Percentiles rank a stretch among this genome's conserved stretches.
These are phyloP conservation scores for Euwallacea fornicatus DNA, from an alignment of 1,140 invertebrate genomes.

Conservation along the genomic window DNA sequence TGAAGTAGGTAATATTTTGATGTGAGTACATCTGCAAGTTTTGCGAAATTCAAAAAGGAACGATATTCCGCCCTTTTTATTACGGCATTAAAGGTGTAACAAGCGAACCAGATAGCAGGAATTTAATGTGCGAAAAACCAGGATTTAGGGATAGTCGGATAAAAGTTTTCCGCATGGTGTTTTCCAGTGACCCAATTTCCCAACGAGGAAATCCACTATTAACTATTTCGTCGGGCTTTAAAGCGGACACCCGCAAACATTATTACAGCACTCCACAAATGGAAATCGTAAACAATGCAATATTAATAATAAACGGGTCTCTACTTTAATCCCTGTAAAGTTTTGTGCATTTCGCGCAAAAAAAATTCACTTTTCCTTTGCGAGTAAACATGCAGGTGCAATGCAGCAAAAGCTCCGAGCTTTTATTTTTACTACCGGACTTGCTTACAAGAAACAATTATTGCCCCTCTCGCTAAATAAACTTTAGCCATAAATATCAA, in stretches of 20 bases:
- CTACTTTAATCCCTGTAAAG: too few species aligned
- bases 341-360: too few species aligned
- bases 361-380: too few species aligned
- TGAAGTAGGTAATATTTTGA: too few species aligned
- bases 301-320: too few species aligned
- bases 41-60: too few species aligned
- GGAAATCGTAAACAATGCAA: too few species aligned
- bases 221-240: constrained; percentile 1
- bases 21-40: too few species aligned
- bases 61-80: background rate
- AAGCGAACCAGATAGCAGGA: constrained; percentile 4
- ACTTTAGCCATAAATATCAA: constrained; percentile 14
- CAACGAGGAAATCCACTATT: constrained; percentile 3
- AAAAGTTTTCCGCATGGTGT: constrained; percentile 6
- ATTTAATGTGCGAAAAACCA: constrained; percentile 7
- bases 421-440: background rate
- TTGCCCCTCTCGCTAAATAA: constrained; percentile 8
- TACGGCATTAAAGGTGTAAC: constrained; percentile 1
- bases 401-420: too few species aligned
- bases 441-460: background rate
- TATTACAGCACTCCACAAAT: too few species aligned
- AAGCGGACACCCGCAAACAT: background rate
- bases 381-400: too few species aligned
- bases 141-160: constrained; percentile 6
- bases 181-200: constrained; percentile 4